Evolutionary conservation across 2,888 invertebrate species (phyloP).

Genomic region (Carabus problematicus): DNA sequence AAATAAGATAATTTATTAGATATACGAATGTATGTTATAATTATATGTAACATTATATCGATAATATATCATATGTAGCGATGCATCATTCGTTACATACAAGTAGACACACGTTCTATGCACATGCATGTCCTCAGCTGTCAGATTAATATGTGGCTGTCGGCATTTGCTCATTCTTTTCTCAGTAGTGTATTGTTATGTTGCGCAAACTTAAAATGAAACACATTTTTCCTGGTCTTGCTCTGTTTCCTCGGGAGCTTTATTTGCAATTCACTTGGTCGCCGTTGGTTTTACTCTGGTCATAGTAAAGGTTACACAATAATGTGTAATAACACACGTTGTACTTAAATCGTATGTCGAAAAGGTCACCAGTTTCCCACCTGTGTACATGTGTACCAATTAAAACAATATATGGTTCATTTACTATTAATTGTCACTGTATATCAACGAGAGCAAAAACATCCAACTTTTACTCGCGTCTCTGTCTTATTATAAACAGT

Average conservation of each 20-base stretch:
- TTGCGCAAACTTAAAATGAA: slow-evolving; percentile 2
- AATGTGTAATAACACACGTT: slow-evolving; percentile 29
- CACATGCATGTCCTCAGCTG: slow-evolving; percentile 2
- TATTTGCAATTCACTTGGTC: slow-evolving; percentile 5
- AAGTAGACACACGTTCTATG: too few species aligned
- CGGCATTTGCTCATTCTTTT: background rate
- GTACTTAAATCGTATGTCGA: slow-evolving; percentile 20
- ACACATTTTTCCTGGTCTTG: slow-evolving; percentile 10
- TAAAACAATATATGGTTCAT: slow-evolving; percentile 11
- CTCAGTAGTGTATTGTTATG: background rate
- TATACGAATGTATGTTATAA: too few species aligned
- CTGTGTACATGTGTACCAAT: slow-evolving; percentile 12
- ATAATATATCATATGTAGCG: too few species aligned
- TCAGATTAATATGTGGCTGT: background rate
- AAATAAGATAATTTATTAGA: too few species aligned
- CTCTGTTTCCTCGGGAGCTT: slow-evolving; percentile 6
- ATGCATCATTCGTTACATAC: too few species aligned
- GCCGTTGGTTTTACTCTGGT: background rate
- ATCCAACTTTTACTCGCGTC: too few species aligned
- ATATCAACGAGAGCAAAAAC: slow-evolving; percentile 13
- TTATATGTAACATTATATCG: too few species aligned
- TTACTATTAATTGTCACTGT: slow-evolving; percentile 26
- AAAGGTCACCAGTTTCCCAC: slow-evolving; percentile 36
- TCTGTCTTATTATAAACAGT: too few species aligned
- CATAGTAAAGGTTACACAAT: slow-evolving; percentile 32